Evolutionary conservation across 2,888 invertebrate species (phyloP), one percentile per base, ranked within the genome.

Genomic region (Caenorhabditis imperialis): DNA sequence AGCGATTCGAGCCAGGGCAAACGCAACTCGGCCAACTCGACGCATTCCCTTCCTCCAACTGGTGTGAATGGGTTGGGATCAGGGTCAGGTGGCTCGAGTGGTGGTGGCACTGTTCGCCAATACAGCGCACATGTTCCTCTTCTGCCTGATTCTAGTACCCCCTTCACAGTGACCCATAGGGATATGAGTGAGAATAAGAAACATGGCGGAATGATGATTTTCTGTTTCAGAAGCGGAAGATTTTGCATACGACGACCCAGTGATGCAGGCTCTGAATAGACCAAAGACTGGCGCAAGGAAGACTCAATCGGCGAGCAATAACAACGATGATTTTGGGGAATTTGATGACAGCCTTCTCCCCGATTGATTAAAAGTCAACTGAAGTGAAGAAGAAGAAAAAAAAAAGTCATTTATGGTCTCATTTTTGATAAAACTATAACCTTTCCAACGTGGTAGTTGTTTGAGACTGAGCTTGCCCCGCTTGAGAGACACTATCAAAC

Each of bases 331-430:
- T 89, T 92, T 93, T 87, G 93, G 93, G 86, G 92, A 92, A 88
- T 89, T 93, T 20, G 93, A 92, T 18, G 92, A 93, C 84, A 93
- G 93, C 88, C 89, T 93, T 47, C 88, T 93, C 80, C 93, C 93
- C 2, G 76, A 80, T 55, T 80, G 25, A 76, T 47, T 40, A 8
- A 40, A 40, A 40, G 5, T 35, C 12, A 54, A 22, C 55, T 55
- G 25, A 65, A 48, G 50, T 50, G 48, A 48, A 16, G 20, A 54
- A 54, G n/a, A 55, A 47, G 42, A 25, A 20, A 14, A 27, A 35
- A 14, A 55, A 23, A n/a, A 14, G 18, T 1, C 33, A 20, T n/a
- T 23, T 37, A 30, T 30, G 30, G n/a, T n/a, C n/a, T n/a, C n/a
- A 30, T 10, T 7, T 40, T 42, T 37, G 44, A 67, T 57, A 55